Conservation (phyloP, 2,113 vertebrate genomes). For the Pteropus alecto region DNA sequence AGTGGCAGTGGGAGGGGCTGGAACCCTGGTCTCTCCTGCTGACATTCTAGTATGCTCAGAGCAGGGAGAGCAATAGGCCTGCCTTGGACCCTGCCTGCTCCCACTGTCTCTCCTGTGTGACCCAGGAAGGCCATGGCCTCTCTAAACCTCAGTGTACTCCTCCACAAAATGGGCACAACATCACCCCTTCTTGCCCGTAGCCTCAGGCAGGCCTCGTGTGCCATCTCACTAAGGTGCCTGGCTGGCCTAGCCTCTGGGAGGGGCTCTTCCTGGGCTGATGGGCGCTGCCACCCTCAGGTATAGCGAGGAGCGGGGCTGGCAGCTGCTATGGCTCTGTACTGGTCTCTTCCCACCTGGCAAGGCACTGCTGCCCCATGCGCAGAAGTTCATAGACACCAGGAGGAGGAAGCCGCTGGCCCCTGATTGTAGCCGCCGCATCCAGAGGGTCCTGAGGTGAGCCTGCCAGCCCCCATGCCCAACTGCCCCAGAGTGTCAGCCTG, state of each 20-base stretch:
- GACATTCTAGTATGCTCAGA: background rate
- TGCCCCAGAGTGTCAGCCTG: fast-evolving
- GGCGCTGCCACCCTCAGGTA: constrained; percentile 78
- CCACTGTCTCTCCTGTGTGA: too few species aligned
- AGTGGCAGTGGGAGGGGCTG: too few species aligned
- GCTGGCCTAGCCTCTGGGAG: background rate
- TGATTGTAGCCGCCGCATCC: constrained; percentile 89
- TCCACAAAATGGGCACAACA: background rate
- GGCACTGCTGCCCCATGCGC: constrained; percentile 88
- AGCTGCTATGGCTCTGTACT: constrained; percentile 96
- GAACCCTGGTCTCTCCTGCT: background rate
- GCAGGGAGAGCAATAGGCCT: too few species aligned
- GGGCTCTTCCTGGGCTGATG: background rate
- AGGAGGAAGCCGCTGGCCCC: constrained; percentile 85
- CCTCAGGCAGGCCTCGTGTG: background rate
- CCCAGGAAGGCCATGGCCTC: background rate
- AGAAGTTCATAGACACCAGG: constrained; percentile 92
- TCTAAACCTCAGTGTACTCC: background rate
- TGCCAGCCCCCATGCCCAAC: fast-evolving
- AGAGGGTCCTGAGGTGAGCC: constrained; percentile 90
- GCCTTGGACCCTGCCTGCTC: background rate
- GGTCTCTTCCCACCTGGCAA: constrained; percentile 94
- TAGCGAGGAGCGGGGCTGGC: constrained; percentile 94
- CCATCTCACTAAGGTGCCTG: background rate
- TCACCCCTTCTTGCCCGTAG: too few species aligned